Percentiles rank a stretch among this genome's conserved stretches.
Conservation (phyloP, 2,113 vertebrate genomes). For the Zapus hudsonius region DNA sequence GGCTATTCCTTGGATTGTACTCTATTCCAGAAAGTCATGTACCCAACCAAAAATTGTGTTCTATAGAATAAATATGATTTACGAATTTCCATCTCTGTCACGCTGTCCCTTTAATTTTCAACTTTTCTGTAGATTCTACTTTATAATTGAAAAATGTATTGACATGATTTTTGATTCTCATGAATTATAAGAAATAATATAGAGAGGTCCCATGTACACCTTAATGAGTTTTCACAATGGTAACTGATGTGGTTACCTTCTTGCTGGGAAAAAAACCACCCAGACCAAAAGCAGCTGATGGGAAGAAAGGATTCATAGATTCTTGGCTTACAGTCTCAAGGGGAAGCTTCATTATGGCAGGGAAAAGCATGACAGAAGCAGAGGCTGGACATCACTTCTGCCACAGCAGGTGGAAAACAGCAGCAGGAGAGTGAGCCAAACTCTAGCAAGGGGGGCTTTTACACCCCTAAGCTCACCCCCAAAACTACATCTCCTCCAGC, state of each 20-base stretch:
- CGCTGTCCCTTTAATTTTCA: constrained; percentile 37
- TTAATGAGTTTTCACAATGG: constrained; percentile 12
- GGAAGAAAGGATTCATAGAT: no score
- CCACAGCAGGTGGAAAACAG: no score
- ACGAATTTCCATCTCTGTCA: not conserved
- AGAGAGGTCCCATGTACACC: not conserved
- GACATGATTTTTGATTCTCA: constrained; percentile 8
- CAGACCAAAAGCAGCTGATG: no score
- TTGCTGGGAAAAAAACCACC: no score
- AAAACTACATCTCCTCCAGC: no score
- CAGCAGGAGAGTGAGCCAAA: no score
- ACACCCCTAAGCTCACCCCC: no score
- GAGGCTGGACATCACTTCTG: no score
- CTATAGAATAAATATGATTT: not conserved
- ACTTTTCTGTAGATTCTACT: not conserved
- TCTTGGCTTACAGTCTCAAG: no score
- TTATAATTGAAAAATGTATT: constrained; percentile 21
- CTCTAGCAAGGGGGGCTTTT: no score
- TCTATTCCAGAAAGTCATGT: not conserved
- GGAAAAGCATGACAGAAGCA: no score
- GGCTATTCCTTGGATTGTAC: not conserved
- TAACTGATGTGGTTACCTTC: not conserved
- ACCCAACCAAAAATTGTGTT: not conserved
- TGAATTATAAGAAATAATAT: not conserved
- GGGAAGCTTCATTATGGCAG: no score